These are phyloP conservation scores for Poeciliopsis turrubarensis DNA, from an alignment of 2,113 vertebrate genomes.

Conservation along the genomic window DNA sequence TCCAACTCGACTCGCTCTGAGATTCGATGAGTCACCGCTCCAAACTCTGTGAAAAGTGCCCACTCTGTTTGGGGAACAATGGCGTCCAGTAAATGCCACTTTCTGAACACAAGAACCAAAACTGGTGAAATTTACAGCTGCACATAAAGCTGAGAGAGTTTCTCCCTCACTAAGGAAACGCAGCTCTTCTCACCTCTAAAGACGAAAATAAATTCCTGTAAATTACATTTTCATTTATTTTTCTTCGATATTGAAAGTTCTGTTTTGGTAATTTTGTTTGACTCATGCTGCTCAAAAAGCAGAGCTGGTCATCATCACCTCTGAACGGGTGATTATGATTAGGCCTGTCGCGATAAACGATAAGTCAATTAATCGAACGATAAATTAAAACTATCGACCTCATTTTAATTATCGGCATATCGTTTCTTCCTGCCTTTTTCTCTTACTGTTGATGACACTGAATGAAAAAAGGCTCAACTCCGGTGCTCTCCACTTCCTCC, in stretches of 20 bases:
- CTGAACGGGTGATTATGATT: too few relatives aligned
- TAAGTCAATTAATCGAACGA: too few relatives aligned
- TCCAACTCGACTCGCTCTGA: conserved; percentile 29
- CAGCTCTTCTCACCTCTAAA: not conserved
- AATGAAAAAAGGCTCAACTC: too few relatives aligned
- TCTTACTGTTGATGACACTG: too few relatives aligned
- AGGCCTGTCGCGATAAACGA: too few relatives aligned
- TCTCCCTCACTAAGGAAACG: not conserved
- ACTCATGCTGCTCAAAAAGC: too few relatives aligned
- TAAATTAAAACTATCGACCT: too few relatives aligned
- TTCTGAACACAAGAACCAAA: conserved; percentile 11
- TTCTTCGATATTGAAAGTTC: not conserved
- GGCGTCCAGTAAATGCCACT: conserved; percentile 19
- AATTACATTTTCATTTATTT: not conserved
- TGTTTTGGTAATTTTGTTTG: not conserved
- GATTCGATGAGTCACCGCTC: conserved; percentile 42
- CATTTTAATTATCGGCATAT: too few relatives aligned
- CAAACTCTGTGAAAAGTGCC: conserved; percentile 18
- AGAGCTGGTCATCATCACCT: too few relatives aligned
- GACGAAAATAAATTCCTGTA: not conserved
- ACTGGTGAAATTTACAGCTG: conserved; percentile 15
- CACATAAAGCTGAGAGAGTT: not conserved
- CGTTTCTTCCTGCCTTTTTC: too few relatives aligned
- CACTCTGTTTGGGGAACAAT: conserved; percentile 15
- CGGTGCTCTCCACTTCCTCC: too few relatives aligned